Evolutionary conservation across 2,797 vertebrate genomes (phyloP), one percentile per base, ranked within the genome.

Genomic region (Hephaestus fuliginosus): DNA sequence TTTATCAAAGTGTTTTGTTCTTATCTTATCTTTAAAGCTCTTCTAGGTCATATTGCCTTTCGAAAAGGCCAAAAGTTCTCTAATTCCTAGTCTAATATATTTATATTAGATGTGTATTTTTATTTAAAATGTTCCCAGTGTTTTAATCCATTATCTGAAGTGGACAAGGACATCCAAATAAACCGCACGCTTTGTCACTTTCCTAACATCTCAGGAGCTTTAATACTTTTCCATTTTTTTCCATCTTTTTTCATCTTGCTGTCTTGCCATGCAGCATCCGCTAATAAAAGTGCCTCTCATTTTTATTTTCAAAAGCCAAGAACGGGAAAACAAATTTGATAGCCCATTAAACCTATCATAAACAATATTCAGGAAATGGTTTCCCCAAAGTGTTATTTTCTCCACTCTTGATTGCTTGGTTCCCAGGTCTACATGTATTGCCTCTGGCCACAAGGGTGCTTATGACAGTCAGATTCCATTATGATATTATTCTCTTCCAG

Each of bases 271-370:
- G 4, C 17, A 33, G 69, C 63, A 80, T 74, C 49, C 12, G 7
- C 65, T 77, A 63, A 81, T 82, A 83, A 80, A 84, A 88, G 55
- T 80, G 55, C 56, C 55, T 69, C 71, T 82, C 20, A 0, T 87
- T 89, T 88, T 88, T 84, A 82, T 81, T 89, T 89, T 82, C 84
- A 79, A 78, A 86, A 85, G 49, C 76, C 62, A 84, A 74, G 62
- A 89, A 86, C 41, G 11, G 63, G 60, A 84, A 92, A 91, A 91
- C 81, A 89, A 82, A 93, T 91, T 81, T 89, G 69, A 91, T 91
- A 90, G 89, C 72, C 90, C 86, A 93, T 94, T 94, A 93, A 92
- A 91, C 80, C 81, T 77, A 88, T 90, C 86, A 86, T 91, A 90
- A 94, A 90, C 83, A 93, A 91, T 89, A 85, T 90, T 89, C 76